A percentile compares a stretch with the other conserved stretches of the same genome.
phyloP scores from a whole-genome alignment of 2,113 vertebrate species.

The Alaudala cheleensis region DNA sequence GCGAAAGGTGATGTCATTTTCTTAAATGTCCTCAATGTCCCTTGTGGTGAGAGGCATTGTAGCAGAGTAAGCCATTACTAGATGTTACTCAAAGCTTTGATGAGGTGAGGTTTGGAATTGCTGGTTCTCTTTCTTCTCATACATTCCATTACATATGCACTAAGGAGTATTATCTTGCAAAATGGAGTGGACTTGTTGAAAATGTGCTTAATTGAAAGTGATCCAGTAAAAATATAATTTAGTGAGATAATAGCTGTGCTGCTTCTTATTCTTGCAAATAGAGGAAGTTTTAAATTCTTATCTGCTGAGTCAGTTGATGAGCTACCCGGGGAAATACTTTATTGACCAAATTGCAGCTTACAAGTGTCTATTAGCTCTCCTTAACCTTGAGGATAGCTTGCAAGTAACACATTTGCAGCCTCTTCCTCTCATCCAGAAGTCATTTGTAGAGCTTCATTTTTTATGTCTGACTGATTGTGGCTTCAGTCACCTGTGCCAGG shows the following conservation, averaged over 20 bases:
- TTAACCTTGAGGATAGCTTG: not conserved
- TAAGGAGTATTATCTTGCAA: not conserved
- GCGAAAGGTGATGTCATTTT: not conserved
- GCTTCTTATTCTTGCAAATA: not conserved
- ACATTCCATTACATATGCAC: not conserved
- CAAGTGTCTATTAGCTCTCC: not conserved
- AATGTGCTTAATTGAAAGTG: conserved; percentile 52
- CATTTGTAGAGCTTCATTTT: not conserved
- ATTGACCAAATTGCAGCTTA: not conserved
- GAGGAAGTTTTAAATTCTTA: conserved; percentile 23
- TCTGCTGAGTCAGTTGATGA: not conserved
- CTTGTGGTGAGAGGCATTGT: not conserved
- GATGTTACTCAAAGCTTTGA: not conserved
- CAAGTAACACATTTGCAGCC: not conserved
- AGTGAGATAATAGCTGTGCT: not conserved
- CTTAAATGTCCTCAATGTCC: not conserved
- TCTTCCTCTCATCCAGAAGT: not conserved
- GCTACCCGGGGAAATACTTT: not conserved
- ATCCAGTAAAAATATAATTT: conserved; percentile 25
- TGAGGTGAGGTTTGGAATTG: not conserved
- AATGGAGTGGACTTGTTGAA: conserved; percentile 41
- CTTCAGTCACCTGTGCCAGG: not conserved
- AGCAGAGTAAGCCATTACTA: not conserved
- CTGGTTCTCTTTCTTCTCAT: not conserved
- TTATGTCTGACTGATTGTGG: not conserved